Evolutionary conservation across 2,797 vertebrate species (phyloP).

Genomic region (Chiroxiphia lanceolata): DNA sequence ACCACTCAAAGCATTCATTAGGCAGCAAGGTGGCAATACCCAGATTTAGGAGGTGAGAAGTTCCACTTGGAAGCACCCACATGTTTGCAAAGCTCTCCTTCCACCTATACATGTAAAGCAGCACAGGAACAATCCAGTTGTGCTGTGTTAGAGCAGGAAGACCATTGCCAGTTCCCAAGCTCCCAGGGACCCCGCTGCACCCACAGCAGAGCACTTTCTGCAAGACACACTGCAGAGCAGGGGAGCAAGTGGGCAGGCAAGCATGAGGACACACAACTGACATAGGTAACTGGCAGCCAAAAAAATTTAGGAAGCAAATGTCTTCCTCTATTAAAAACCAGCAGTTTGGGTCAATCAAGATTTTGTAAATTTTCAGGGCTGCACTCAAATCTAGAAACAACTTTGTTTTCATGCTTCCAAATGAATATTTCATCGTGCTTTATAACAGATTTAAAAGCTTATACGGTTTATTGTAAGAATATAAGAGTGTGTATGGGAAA

Average conservation of each 20-base stretch:
- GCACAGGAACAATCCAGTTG: not conserved
- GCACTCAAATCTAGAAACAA: not conserved
- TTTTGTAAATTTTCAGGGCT: not conserved
- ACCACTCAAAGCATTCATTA: conserved; percentile 37
- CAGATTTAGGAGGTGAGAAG: conserved; percentile 8
- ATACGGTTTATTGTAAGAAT: not conserved
- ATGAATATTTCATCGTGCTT: not conserved
- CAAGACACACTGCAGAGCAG: not conserved
- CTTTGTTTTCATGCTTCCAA: not conserved
- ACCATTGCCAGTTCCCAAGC: not conserved
- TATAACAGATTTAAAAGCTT: not conserved
- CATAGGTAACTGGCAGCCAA: not conserved
- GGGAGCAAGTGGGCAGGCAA: not conserved
- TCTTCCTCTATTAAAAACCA: not conserved
- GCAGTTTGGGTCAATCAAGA: not conserved
- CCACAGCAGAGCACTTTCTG: not conserved
- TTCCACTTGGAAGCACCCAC: not conserved
- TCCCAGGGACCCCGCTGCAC: not conserved
- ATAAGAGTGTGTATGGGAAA: not conserved
- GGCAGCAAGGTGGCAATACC: conserved; percentile 17
- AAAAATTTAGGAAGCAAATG: not conserved
- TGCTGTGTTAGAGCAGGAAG: not conserved
- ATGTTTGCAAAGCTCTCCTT: not conserved
- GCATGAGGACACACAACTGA: not conserved
- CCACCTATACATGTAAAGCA: not conserved